A percentile compares a stretch with the other conserved stretches of the same genome.
These are phyloP conservation scores for Acanthis flammea DNA, from an alignment of 2,797 vertebrate genomes.

Conservation along the genomic window DNA sequence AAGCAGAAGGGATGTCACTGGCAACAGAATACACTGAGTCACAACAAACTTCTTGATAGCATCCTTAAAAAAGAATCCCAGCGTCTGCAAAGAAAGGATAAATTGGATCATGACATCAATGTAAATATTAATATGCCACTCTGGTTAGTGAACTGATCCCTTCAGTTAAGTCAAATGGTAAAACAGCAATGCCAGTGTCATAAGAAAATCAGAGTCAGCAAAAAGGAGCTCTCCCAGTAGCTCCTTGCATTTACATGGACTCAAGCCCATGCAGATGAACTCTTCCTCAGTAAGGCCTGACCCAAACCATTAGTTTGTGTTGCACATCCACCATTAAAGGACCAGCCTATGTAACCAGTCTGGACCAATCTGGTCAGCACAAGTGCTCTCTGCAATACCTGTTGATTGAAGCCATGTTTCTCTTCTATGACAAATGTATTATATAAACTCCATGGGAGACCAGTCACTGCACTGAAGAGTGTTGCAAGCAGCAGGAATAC, in stretches of 20 bases:
- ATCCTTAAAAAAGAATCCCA: constrained; percentile 96
- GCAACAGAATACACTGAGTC: constrained; percentile 96
- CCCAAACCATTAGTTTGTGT: background rate
- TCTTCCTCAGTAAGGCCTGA: background rate
- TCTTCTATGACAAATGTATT: constrained; percentile 98
- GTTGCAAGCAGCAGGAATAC: constrained; percentile 91
- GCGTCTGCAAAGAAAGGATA: constrained; percentile 79
- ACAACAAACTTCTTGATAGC: constrained; percentile 95
- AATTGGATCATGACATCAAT: background rate
- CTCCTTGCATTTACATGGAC: fast-evolving
- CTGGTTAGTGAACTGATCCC: background rate
- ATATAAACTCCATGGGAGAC: constrained; percentile 96
- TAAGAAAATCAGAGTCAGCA: background rate
- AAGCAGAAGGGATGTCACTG: constrained; percentile 94
- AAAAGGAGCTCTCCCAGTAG: background rate
- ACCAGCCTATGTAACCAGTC: background rate
- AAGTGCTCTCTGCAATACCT: constrained; percentile 77
- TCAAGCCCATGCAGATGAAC: background rate
- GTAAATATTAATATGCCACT: background rate
- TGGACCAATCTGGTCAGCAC: background rate
- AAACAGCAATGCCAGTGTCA: background rate
- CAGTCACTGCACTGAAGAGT: constrained; percentile 92
- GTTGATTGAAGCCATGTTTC: constrained; percentile 97
- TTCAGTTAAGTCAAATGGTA: background rate
- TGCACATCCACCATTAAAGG: background rate